Conservation (phyloP, 2,888 invertebrate genomes). For the Reticulitermes lucifugus region DNA sequence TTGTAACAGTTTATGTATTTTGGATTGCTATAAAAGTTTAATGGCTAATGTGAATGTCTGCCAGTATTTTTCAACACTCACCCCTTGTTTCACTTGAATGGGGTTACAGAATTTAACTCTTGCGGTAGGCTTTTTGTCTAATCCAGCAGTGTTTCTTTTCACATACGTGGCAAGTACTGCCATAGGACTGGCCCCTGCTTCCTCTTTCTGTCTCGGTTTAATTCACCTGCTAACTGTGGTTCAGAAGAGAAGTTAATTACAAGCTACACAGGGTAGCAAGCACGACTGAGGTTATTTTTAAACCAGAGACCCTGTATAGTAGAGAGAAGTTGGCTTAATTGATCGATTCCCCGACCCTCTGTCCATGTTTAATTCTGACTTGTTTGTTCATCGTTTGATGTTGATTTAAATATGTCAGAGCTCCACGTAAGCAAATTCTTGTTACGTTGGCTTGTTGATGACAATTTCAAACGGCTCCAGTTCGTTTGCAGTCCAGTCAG, state of each 20-base stretch:
- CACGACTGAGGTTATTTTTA: background rate
- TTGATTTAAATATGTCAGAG: background rate
- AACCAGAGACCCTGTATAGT: background rate
- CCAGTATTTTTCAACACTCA: no score
- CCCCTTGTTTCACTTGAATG: no score
- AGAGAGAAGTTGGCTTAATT: background rate
- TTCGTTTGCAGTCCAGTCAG: no score
- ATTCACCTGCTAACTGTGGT: background rate
- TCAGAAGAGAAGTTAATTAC: constrained; percentile 1
- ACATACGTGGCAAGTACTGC: no score
- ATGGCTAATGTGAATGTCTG: no score
- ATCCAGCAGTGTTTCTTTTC: no score
- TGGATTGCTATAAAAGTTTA: no score
- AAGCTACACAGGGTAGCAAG: background rate
- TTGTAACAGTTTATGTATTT: no score
- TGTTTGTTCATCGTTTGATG: background rate
- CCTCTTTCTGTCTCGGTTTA: background rate
- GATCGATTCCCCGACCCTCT: background rate
- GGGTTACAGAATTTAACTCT: no score
- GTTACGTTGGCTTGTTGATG: background rate
- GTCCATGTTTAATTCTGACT: background rate
- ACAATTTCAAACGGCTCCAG: no score
- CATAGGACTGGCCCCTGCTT: background rate
- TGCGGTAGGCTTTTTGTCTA: no score
- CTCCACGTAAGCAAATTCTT: background rate